A percentile compares a stretch with the other conserved stretches of the same genome.
phyloP scores from a whole-genome alignment of 2,888 invertebrate genomes.

The Drosophila birchii region DNA sequence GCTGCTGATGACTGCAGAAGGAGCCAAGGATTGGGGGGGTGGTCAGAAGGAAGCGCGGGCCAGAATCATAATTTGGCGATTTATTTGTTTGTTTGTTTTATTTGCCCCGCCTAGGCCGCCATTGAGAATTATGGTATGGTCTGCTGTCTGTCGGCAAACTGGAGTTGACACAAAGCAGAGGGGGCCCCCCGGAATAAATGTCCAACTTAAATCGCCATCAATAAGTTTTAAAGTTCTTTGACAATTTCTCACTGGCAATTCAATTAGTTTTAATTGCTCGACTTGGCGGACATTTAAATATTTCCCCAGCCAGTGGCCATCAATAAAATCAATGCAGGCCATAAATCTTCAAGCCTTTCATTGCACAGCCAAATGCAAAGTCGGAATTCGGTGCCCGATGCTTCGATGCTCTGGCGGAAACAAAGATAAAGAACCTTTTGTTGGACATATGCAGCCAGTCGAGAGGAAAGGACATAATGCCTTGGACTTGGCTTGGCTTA shows the following conservation, averaged over 20 bases:
- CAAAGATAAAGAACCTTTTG: slow-evolving; percentile 67
- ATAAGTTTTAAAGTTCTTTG: slow-evolving; percentile 37
- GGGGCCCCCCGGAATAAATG: slow-evolving; percentile 21
- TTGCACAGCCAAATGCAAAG: slow-evolving; percentile 69
- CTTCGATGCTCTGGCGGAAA: slow-evolving; percentile 59
- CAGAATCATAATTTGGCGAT: slow-evolving; percentile 75
- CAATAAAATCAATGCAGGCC: slow-evolving; percentile 81
- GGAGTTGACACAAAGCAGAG: slow-evolving; percentile 58
- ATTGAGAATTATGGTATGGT: slow-evolving; percentile 74
- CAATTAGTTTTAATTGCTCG: slow-evolving; percentile 77
- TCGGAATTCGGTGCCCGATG: slow-evolving; percentile 41
- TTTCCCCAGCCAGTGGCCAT: slow-evolving; percentile 59
- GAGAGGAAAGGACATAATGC: slow-evolving; percentile 80
- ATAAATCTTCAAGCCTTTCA: slow-evolving; percentile 80
- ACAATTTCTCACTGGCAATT: slow-evolving; percentile 54
- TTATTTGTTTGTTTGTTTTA: slow-evolving; percentile 77
- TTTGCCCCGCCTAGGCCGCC: slow-evolving; percentile 71
- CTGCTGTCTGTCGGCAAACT: slow-evolving; percentile 67
- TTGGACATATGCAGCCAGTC: slow-evolving; percentile 80
- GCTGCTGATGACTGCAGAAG: slow-evolving; percentile 25
- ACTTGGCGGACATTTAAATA: slow-evolving; percentile 62
- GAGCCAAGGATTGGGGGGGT: background rate
- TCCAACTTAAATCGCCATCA: slow-evolving; percentile 27
- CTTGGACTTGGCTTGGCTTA: slow-evolving; percentile 60
- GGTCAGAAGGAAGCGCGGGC: slow-evolving; percentile 15